Conservation (phyloP, 2,113 vertebrate species). For the Arvicanthis niloticus region DNA sequence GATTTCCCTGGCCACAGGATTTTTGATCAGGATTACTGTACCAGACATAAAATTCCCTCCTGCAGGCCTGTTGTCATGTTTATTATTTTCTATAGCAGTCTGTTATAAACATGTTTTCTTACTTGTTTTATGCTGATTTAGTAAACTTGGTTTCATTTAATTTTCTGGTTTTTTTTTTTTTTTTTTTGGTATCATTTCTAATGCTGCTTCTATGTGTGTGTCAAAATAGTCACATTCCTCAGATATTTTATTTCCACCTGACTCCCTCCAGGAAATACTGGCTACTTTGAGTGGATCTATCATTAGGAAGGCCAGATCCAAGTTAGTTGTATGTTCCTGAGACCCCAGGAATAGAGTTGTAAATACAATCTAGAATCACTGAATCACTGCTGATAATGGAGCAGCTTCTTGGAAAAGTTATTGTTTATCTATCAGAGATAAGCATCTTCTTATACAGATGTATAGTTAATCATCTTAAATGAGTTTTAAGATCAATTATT, state of each 20-base stretch:
- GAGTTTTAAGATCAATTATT: constrained; percentile 30
- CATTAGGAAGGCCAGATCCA: not conserved
- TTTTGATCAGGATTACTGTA: not conserved
- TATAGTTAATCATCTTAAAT: not conserved
- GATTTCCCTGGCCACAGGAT: not conserved
- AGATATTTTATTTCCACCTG: not conserved
- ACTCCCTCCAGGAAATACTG: not conserved
- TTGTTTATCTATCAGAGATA: not conserved
- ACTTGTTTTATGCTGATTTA: not conserved
- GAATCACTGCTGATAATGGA: not conserved
- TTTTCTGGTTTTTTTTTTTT: not conserved
- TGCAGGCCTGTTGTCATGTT: not conserved
- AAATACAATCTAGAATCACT: not conserved
- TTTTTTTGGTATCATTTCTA: constrained; percentile 17
- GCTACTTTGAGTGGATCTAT: not conserved
- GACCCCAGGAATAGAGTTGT: not conserved
- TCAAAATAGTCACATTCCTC: not conserved
- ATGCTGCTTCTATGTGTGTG: not conserved
- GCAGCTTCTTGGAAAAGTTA: not conserved
- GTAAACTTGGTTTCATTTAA: not conserved
- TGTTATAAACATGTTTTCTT: not conserved
- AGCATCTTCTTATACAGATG: not conserved
- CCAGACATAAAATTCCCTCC: not conserved
- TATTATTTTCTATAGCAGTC: not conserved
- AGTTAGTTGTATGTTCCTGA: not conserved